Percentiles rank a stretch among this genome's conserved stretches.
Conservation (phyloP, 2,797 vertebrate genomes). For the Odontamblyopus lacepedii region DNA sequence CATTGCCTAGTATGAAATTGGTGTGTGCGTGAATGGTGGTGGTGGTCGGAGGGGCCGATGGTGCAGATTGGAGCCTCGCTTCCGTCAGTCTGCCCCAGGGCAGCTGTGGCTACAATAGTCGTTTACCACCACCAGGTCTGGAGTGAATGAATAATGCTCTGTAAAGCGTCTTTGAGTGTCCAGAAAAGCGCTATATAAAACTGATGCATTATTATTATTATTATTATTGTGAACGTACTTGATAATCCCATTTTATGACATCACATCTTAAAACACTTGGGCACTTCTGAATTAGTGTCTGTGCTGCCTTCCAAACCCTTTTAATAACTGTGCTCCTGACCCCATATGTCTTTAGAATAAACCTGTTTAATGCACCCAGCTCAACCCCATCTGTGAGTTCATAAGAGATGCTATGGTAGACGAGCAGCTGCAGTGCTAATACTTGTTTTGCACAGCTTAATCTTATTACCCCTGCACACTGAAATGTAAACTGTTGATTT, state of each 20-base stretch:
- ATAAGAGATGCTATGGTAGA: background rate
- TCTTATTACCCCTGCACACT: background rate
- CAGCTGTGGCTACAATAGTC: no score
- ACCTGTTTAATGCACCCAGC: constrained; percentile 4
- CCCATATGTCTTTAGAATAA: constrained; percentile 1
- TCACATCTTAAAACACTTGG: background rate
- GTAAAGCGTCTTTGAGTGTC: no score
- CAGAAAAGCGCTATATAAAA: no score
- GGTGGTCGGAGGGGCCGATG: no score
- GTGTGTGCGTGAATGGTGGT: no score
- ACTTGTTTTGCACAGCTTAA: background rate
- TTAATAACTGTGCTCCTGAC: background rate
- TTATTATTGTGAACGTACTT: background rate
- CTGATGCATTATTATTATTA: no score
- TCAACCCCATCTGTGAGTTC: background rate
- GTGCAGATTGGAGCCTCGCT: no score
- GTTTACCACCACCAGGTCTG: no score
- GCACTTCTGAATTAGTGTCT: background rate
- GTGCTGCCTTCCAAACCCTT: background rate
- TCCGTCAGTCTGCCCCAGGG: no score
- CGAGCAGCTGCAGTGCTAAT: background rate
- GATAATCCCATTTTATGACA: background rate
- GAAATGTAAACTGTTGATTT: constrained; percentile 3
- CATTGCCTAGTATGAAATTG: no score
- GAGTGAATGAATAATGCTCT: no score